Base-by-base conservation (phyloP, 1,140 invertebrate species). In the Sycobia sp. region DNA sequence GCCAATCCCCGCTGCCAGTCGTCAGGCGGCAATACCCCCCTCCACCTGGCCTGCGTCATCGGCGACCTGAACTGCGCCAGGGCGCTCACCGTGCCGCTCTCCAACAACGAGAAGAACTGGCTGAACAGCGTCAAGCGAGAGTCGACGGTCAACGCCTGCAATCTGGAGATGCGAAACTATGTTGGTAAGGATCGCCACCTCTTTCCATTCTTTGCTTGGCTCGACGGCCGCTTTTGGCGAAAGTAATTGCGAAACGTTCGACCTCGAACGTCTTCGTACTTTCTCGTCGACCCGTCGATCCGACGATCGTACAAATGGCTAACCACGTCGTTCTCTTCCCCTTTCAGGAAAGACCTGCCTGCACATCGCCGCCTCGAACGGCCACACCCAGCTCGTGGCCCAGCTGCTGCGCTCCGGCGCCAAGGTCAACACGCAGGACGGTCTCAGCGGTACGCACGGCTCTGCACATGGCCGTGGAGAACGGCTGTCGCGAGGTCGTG, bases 391-490 rank as follows among this genome's bases (percentile, higher is more conserved):
- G 10, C 27, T 59, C 11, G 50, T 44, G 13, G 4, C 50, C 1
- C 41, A 54, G 0, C 29, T 65, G n/a, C n/a, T 65, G 22, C 86
- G 86, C 73, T 87, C 86, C 71, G 88, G 89, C 59, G 90, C 88
- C 8, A 85, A 94, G 71, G 86, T 94, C 16, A 91, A 93, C 76
- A 86, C 87, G 20, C 85, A 84, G 75, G 90, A 92, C 73, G 88
- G 88, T 3, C 89, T 88, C 75, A 83, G 84, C 71, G 92, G 92
- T 4, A 86, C 87, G n/a, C 69, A 92, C 91, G 46, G 85, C 90
- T 0, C 82, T 95, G 18, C 91, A 94, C 77, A 87, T 90, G 71
- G 89, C 91, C 25, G 88, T 91, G 18, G 87, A 90, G 72, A 65
- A 55, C 36, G 34, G 44, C 4, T 22, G 25, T n/a, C 29, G 27